These are phyloP conservation scores for Petrocephalus zakoni DNA, from an alignment of 2,113 vertebrate genomes.

Conservation along the genomic window DNA sequence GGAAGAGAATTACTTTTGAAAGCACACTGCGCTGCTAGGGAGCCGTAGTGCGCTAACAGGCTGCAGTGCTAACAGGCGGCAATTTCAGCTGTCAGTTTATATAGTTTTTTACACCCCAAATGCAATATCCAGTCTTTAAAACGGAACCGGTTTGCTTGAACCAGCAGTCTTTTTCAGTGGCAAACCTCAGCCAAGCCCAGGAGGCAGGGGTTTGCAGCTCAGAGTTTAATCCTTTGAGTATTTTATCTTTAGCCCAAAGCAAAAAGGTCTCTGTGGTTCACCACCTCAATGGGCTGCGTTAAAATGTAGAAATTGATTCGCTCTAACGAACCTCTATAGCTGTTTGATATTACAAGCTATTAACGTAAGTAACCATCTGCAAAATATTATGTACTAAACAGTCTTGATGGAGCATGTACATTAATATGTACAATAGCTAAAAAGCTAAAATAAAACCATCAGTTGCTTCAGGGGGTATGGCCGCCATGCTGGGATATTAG, in stretches of 20 bases:
- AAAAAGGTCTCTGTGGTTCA: neutral
- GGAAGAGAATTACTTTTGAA: neutral
- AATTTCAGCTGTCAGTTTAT: conserved; percentile 10
- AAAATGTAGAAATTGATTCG: neutral
- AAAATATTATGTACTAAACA: neutral
- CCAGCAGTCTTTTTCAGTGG: neutral
- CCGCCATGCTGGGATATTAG: neutral
- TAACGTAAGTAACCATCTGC: neutral
- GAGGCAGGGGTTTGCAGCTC: neutral
- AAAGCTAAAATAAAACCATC: neutral
- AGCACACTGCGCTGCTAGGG: neutral
- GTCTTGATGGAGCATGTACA: neutral
- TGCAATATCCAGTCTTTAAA: neutral
- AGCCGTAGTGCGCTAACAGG: neutral
- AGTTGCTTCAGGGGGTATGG: neutral
- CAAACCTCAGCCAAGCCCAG: neutral
- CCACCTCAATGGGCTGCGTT: neutral
- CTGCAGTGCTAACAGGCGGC: neutral
- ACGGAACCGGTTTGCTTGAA: neutral
- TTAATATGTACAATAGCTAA: neutral
- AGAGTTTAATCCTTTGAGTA: neutral
- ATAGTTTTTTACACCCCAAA: conserved; percentile 14
- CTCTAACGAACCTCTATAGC: neutral
- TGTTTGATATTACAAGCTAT: neutral
- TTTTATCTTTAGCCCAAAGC: neutral